Evolutionary conservation across 2,113 vertebrate species (phyloP).

Genomic region (Desmodus rotundus): DNA sequence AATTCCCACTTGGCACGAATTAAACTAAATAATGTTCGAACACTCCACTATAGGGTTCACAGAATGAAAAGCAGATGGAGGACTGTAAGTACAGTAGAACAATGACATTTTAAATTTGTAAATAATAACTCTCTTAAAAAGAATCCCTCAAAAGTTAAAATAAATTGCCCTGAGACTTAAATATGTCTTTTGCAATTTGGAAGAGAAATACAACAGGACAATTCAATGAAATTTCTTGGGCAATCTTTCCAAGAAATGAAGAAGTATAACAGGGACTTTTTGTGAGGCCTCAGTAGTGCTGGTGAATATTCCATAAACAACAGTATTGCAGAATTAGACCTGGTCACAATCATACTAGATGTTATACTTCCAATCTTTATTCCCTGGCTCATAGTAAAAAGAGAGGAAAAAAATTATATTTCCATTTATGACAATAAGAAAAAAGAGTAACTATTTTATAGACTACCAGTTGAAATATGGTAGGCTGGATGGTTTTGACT

Average conservation of each 20-base stretch:
- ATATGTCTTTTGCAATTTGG: constrained; percentile 41
- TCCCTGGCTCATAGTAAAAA: constrained; percentile 33
- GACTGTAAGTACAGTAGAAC: neutral
- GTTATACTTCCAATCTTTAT: constrained; percentile 49
- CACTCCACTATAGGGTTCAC: too few relatives aligned
- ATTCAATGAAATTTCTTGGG: constrained; percentile 63
- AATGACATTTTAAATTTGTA: constrained; percentile 19
- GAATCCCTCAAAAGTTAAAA: constrained; percentile 37
- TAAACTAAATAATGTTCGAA: too few relatives aligned
- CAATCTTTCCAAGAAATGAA: constrained; percentile 69
- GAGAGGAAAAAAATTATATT: neutral
- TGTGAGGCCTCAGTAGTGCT: constrained; percentile 59
- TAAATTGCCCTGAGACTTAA: constrained; percentile 33
- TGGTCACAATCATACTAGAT: constrained; percentile 67
- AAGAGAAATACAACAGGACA: constrained; percentile 52
- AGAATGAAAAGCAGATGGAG: too few relatives aligned
- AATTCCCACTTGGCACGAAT: too few relatives aligned
- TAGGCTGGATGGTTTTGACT: constrained; percentile 42
- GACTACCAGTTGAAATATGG: constrained; percentile 38
- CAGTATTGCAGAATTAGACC: constrained; percentile 44
- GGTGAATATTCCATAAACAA: constrained; percentile 72
- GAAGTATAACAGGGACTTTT: neutral
- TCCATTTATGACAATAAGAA: constrained; percentile 23
- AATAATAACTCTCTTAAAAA: constrained; percentile 19
- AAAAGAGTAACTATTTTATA: constrained; percentile 56